Conservation (phyloP, 1,140 invertebrate genomes). For the Aphelenchoides fujianensis region DNA sequence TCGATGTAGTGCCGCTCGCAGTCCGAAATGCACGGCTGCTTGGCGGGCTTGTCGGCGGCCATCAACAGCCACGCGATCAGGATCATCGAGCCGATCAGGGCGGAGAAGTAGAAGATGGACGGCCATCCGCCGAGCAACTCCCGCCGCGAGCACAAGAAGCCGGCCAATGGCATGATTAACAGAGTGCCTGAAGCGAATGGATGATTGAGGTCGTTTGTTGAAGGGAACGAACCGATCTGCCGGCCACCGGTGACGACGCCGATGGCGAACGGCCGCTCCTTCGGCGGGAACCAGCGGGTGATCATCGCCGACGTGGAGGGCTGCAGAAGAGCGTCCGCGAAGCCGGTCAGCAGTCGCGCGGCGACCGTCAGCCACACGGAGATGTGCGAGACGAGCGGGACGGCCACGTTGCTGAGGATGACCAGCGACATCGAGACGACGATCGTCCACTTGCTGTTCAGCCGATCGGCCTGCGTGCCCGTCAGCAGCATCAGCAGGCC, state of each 20-base stretch:
- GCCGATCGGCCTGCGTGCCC: constrained; percentile 54
- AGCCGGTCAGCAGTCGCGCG: constrained; percentile 56
- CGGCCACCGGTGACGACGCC: constrained; percentile 59
- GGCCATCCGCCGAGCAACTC: constrained; percentile 54
- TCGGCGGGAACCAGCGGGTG: constrained; percentile 61
- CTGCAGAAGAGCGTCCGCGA: constrained; percentile 57
- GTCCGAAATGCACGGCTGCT: constrained; percentile 56
- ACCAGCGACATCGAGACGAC: constrained; percentile 46
- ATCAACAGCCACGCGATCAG: constrained; percentile 54
- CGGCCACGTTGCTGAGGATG: constrained; percentile 50
- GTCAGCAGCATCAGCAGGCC: constrained; percentile 55
- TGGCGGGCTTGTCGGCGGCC: constrained; percentile 59
- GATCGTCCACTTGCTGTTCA: constrained; percentile 60
- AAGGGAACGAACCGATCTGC: too few relatives aligned
- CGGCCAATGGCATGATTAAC: constrained; percentile 55
- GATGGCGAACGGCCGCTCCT: constrained; percentile 59
- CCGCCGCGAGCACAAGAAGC: constrained; percentile 45
- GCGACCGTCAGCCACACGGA: constrained; percentile 49
- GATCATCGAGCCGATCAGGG: constrained; percentile 50
- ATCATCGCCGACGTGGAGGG: constrained; percentile 56
- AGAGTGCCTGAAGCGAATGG: too few relatives aligned
- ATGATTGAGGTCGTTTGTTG: too few relatives aligned
- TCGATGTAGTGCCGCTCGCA: constrained; percentile 30
- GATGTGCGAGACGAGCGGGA: constrained; percentile 47
- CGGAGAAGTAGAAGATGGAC: constrained; percentile 58